These are phyloP conservation scores for Athene noctua DNA, from an alignment of 2,113 vertebrate species.

Conservation along the genomic window DNA sequence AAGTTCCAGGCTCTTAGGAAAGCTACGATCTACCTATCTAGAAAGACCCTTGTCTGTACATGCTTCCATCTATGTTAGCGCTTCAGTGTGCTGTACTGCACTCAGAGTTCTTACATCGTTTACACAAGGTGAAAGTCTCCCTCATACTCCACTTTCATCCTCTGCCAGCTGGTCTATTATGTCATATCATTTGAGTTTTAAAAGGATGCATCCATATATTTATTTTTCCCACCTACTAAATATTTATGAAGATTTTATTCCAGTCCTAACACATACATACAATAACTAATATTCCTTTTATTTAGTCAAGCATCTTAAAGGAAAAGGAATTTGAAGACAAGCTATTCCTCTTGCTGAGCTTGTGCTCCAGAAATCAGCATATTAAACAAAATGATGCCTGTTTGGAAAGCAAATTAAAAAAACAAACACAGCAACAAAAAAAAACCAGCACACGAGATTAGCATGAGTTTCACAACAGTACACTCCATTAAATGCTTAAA, in stretches of 20 bases:
- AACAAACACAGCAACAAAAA: not conserved
- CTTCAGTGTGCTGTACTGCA: not conserved
- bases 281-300: not conserved
- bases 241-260: constrained; percentile 15
- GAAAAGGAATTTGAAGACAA: not conserved
- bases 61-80: not conserved
- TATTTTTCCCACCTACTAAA: constrained; percentile 16
- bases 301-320: not conserved
- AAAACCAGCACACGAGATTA: not conserved
- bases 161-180: not conserved
- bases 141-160: not conserved
- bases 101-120: fast-evolving
- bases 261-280: not conserved
- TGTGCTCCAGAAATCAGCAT: not conserved
- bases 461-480: not conserved
- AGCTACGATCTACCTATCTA: not conserved
- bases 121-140: not conserved
- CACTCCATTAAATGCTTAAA: not conserved
- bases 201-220: not conserved
- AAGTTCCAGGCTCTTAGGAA: not conserved
- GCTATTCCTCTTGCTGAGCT: not conserved
- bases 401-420: not conserved
- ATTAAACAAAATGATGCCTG: not conserved
- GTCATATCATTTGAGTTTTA: not conserved
- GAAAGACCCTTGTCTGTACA: not conserved